phyloP scores from a whole-genome alignment of 2,797 vertebrate genomes.

The Pitangus sulphuratus region DNA sequence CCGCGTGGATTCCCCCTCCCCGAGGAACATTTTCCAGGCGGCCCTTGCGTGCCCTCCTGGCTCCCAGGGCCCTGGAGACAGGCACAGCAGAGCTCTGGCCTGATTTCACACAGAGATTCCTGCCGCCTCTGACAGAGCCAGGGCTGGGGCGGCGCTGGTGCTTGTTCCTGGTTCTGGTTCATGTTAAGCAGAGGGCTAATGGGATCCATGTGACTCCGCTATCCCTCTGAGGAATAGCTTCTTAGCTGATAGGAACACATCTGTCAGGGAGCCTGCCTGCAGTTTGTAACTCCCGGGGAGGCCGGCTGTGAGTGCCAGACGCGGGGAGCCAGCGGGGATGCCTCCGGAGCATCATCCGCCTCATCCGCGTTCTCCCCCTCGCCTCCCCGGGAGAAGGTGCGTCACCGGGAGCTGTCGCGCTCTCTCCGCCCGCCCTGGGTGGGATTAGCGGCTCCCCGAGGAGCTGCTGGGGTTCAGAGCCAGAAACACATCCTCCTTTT shows the following conservation, averaged over 20 bases:
- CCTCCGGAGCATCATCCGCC: neutral
- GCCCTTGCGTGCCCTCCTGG: neutral
- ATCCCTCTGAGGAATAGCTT: neutral
- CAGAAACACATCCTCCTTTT: neutral
- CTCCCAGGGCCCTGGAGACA: neutral
- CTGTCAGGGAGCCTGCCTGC: neutral
- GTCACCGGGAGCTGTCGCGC: neutral
- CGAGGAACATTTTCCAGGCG: neutral
- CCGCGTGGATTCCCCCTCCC: neutral
- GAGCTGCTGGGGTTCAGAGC: neutral
- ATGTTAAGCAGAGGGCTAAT: neutral
- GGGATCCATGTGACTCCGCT: neutral
- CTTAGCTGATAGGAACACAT: neutral
- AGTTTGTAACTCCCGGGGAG: neutral
- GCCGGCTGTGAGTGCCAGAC: neutral
- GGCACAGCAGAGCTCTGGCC: neutral
- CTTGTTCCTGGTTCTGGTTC: neutral
- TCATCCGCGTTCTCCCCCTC: neutral
- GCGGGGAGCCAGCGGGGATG: neutral
- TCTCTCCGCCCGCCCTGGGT: neutral
- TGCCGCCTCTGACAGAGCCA: neutral
- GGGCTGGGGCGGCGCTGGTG: neutral
- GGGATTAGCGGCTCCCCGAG: neutral
- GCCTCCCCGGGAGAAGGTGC: neutral
- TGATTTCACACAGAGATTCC: neutral